phyloP scores from a whole-genome alignment of 2,888 invertebrate species.

The Melangyna quadrimaculata region DNA sequence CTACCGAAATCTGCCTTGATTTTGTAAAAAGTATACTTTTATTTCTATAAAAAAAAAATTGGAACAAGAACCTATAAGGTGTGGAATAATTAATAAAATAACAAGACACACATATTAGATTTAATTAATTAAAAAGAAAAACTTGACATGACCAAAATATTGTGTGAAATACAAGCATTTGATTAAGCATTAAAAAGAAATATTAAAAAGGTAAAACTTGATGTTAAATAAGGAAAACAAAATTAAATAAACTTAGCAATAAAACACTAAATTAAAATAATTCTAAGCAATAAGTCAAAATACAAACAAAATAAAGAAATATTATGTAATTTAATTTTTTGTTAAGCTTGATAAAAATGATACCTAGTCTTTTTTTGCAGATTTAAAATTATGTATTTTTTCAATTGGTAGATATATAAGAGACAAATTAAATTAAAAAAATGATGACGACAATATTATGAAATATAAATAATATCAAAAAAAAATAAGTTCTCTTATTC shows the following conservation, averaged over 20 bases:
- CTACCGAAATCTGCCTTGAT: constrained; percentile 64
- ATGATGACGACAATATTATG: constrained; percentile 59
- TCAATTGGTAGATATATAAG: constrained; percentile 18
- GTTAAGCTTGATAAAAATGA: constrained; percentile 13
- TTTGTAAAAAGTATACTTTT: constrained; percentile 30
- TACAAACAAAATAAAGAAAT: constrained; percentile 23
- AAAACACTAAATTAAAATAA: constrained; percentile 24
- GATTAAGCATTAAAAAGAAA: background rate
- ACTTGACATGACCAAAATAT: constrained; percentile 51
- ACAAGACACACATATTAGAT: background rate
- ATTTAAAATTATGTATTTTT: constrained; percentile 10
- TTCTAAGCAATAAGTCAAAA: constrained; percentile 53
- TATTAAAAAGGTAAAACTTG: background rate
- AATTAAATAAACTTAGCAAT: constrained; percentile 22
- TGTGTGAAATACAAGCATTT: constrained; percentile 25
- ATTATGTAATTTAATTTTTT: background rate
- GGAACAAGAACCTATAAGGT: background rate
- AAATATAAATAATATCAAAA: background rate
- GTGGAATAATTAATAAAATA: background rate
- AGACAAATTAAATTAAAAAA: constrained; percentile 20
- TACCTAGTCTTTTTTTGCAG: background rate
- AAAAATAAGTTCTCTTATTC: background rate
- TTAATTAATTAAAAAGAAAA: background rate
- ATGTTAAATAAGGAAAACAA: constrained; percentile 5
- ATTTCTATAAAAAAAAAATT: constrained; percentile 15